Evolutionary conservation across 2,888 invertebrate species (phyloP), one percentile per base, ranked within the genome.

Genomic region (Drosophila kambysellisi): DNA sequence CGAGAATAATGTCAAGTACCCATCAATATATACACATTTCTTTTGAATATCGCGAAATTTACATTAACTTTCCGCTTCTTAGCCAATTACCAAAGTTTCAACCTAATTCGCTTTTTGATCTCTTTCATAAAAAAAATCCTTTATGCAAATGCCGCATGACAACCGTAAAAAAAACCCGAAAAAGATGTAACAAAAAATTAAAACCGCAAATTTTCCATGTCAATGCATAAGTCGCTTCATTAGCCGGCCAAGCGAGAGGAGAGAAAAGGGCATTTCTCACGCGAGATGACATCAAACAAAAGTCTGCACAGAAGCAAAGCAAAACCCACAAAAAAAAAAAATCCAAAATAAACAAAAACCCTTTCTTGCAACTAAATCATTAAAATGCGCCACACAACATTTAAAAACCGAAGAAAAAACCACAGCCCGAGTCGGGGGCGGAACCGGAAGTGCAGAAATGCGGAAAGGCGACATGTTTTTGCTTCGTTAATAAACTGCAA

Each of bases 151-250:
- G 89, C 69, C 63, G 62, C 56, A 82, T 69, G 82, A 68, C 68
- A 70, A 62, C 70, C 72, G 77, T 74, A 89, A 85, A 88, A 79
- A 68, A 70, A 58, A 39, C 57, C 50, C 53, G 0, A 48, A 52
- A 63, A 48, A 35, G 41, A 56, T 3, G 15, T 3, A 32, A 32
- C 20, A 3, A 15, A 65, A 68, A 78, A 72, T 74, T 52, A 59
- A 69, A 53, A 77, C 88, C 90, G 79, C 83, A 86, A 82, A 88
- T 86, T 89, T 89, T 85, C 88, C 90, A 88, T 88, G 90, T 88
- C 90, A 86, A 73, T 89, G 90, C 90, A 87, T 88, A 88, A 89
- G 85, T 85, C 83, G 86, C 88, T 86, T 86, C 90, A 86, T 86
- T 86, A 86, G 90, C 75, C 71, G 56, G n/a, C 53, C 76, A 61